Evolutionary conservation across 1,140 invertebrate genomes (phyloP).

Genomic region (Medauroidea extradentata): DNA sequence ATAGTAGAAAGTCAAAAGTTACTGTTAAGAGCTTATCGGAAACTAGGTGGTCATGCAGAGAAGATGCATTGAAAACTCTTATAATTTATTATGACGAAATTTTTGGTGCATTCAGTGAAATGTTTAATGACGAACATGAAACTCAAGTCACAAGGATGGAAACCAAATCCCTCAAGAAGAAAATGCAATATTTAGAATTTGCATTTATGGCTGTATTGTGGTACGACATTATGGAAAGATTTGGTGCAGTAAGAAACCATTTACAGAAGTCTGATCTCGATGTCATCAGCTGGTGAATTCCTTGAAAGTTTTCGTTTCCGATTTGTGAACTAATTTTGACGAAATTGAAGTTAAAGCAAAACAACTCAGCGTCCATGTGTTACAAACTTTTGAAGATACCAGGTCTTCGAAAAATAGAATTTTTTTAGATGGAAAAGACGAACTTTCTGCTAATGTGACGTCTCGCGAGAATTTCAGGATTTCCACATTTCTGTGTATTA

Average conservation of each 20-base stretch:
- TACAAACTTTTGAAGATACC: not conserved
- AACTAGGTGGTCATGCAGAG: slow-evolving; percentile 23
- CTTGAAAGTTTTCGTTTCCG: not conserved
- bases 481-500: not conserved
- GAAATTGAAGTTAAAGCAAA: not conserved
- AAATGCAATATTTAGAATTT: slow-evolving; percentile 18
- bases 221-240: slow-evolving; percentile 18
- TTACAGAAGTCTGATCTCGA: slow-evolving; percentile 6
- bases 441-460: no score
- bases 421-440: not conserved
- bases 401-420: not conserved
- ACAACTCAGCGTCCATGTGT: not conserved
- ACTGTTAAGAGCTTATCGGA: slow-evolving; percentile 16
- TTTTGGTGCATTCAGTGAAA: not conserved
- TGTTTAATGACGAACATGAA: no score
- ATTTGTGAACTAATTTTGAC: not conserved
- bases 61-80: slow-evolving; percentile 14
- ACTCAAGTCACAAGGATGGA: not conserved
- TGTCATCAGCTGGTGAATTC: not conserved
- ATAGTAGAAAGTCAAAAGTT: no score
- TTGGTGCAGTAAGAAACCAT: slow-evolving; percentile 15
- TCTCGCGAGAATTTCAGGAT: not conserved
- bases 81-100: not conserved
- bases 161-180: slow-evolving; percentile 6
- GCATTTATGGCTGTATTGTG: slow-evolving; percentile 16